Evolutionary conservation across 2,113 vertebrate genomes (phyloP).

Genomic region (Pungitius pungitius): DNA sequence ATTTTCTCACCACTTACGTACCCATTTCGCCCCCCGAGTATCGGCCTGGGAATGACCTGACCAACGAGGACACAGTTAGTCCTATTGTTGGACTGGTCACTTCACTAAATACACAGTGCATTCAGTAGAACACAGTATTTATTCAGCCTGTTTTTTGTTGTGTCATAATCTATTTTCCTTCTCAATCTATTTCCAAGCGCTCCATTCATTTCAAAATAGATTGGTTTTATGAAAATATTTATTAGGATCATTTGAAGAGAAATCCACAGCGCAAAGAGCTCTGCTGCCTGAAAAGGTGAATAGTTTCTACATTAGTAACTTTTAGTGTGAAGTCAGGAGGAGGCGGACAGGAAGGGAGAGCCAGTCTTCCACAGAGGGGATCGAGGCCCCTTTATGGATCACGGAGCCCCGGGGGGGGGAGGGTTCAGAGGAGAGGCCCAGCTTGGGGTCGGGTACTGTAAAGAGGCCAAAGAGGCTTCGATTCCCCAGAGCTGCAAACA

Average conservation of each 20-base stretch:
- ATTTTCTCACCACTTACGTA: too few species aligned
- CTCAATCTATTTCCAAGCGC: neutral
- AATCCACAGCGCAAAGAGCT: slow-evolving; percentile 5
- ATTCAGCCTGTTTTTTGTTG: neutral
- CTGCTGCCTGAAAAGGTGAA: slow-evolving; percentile 2
- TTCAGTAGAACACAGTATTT: neutral
- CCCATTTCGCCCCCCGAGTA: too few species aligned
- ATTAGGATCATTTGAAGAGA: neutral
- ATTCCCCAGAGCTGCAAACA: slow-evolving; percentile 28
- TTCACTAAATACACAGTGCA: neutral
- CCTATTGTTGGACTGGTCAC: neutral
- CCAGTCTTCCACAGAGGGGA: slow-evolving; percentile 19
- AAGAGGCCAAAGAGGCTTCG: slow-evolving; percentile 25
- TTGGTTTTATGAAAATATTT: neutral
- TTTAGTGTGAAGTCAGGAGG: neutral
- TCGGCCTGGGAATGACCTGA: too few species aligned
- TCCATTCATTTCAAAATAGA: slow-evolving; percentile 6
- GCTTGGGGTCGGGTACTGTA: slow-evolving; percentile 42
- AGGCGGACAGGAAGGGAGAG: neutral
- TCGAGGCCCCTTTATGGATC: slow-evolving; percentile 18
- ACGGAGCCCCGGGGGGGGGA: slow-evolving; percentile 33
- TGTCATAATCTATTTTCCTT: neutral
- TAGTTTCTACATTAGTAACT: slow-evolving; percentile 2
- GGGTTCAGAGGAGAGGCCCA: slow-evolving; percentile 20
- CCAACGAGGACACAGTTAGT: too few species aligned